Base-by-base conservation (phyloP, 2,113 vertebrate species). In the Bucco capensis region DNA sequence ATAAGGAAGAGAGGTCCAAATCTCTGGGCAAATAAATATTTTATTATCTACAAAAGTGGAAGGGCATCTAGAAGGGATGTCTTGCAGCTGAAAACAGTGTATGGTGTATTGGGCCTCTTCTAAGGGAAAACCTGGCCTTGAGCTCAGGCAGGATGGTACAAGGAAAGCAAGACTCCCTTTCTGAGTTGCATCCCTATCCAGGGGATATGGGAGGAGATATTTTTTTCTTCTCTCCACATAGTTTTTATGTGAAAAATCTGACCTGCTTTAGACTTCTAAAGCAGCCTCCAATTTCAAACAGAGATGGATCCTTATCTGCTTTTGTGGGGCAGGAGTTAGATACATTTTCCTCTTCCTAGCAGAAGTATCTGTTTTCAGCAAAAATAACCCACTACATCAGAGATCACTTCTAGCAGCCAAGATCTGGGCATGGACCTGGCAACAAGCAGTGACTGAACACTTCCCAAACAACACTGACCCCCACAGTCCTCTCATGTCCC, bases 11-110 rank as follows among this genome's bases (percentile, higher is more conserved):
- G 85, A 91, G 60, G 82, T 78, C 75, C 85, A 92, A 92, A 72
- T 94, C 93, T 95, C 94, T 91, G 78, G 87, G 64, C 75, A 73
- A 94, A 92, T 94, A 91, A 96, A 94, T 94, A 96, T 95, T 94
- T 94, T 76, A 96, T 92, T 73, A 91, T 66, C 64, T 92, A 95
- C 88, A 94, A 90, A 86, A 92, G 91, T 80, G 85, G 82, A 95
- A 93, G 51, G 62, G 64, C 49, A 92, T 94, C 75, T 0, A 25
- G 74, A 93, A 53, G 77, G 86, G 57, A 72, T 74, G 69, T 54
- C 27, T 75, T 79, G 73, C 82, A 85, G 64, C 75, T 94, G 75
- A 83, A 89, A 91, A 76, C 30, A 3, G 49, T 42, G 75, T 40
- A 72, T 1, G 1, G 86, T 65, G 54, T 88, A 85, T 87, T 88